These are phyloP conservation scores for Prunella fulvescens DNA, from an alignment of 2,113 vertebrate species.

Conservation along the genomic window DNA sequence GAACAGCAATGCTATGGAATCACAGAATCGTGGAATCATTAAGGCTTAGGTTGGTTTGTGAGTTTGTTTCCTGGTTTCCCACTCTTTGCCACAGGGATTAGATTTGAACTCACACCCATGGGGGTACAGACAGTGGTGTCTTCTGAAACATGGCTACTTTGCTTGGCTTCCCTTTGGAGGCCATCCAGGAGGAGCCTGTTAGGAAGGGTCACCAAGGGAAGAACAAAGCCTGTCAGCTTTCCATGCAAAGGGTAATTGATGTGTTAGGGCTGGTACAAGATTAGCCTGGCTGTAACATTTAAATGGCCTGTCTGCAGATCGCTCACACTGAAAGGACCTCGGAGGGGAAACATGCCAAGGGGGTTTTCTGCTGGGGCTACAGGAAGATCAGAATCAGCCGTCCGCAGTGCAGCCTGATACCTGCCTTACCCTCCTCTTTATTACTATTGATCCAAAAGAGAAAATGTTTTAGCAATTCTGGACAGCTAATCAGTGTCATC, in stretches of 20 bases:
- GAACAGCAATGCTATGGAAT: not conserved
- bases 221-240: not conserved
- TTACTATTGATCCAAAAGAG: slow-evolving; percentile 32
- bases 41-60: not conserved
- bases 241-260: not conserved
- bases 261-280: not conserved
- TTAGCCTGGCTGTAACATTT: not conserved
- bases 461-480: slow-evolving; percentile 42
- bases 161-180: not conserved
- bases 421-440: not conserved
- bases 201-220: not conserved
- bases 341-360: not conserved
- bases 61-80: not conserved
- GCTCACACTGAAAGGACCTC: not conserved
- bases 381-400: not conserved
- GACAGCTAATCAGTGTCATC: slow-evolving; percentile 7
- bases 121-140: rapidly evolving
- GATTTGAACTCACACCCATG: not conserved
- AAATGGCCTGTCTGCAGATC: not conserved
- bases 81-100: not conserved
- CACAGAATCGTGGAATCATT: not conserved
- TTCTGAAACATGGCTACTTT: not conserved
- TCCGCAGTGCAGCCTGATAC: not conserved
- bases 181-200: not conserved
- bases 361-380: not conserved